Percentiles rank a stretch among this genome's conserved stretches.
These are phyloP conservation scores for Trochalopteron elliotii DNA, from an alignment of 2,113 vertebrate genomes.

Conservation along the genomic window DNA sequence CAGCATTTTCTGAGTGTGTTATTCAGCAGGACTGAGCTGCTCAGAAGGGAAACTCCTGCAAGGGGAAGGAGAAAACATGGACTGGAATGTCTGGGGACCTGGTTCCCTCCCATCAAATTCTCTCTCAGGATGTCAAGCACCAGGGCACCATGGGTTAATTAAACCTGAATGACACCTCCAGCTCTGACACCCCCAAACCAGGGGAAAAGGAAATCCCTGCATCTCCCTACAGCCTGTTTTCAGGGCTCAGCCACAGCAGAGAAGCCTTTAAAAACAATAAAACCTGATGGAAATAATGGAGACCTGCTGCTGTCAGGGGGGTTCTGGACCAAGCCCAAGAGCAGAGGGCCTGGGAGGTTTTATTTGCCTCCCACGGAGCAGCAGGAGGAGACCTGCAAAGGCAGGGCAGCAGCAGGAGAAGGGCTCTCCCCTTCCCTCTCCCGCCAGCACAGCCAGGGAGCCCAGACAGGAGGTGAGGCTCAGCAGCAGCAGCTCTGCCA, in stretches of 20 bases:
- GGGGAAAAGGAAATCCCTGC: background rate
- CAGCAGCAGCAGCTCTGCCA: slow-evolving; percentile 70
- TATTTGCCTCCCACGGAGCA: slow-evolving; percentile 10
- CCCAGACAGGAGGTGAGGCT: slow-evolving; percentile 64
- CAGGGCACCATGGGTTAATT: background rate
- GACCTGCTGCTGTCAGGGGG: background rate
- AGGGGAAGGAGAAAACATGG: background rate
- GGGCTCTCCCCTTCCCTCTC: slow-evolving; percentile 35
- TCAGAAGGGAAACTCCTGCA: background rate
- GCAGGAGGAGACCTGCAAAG: background rate
- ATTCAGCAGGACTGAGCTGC: background rate
- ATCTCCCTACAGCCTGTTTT: background rate
- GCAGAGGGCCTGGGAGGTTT: background rate
- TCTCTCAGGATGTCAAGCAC: background rate
- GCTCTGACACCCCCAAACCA: background rate
- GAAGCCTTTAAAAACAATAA: background rate
- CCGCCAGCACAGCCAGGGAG: slow-evolving; percentile 28
- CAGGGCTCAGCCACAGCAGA: background rate
- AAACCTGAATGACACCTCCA: background rate
- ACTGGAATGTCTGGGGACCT: background rate
- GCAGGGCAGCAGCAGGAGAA: background rate
- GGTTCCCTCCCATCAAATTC: background rate
- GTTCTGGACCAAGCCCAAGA: background rate
- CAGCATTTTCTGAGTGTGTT: background rate
- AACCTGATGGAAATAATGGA: background rate